Evolutionary conservation across 2,113 vertebrate genomes (phyloP), one percentile per base, ranked within the genome.

Genomic region (Hystrix brachyura): DNA sequence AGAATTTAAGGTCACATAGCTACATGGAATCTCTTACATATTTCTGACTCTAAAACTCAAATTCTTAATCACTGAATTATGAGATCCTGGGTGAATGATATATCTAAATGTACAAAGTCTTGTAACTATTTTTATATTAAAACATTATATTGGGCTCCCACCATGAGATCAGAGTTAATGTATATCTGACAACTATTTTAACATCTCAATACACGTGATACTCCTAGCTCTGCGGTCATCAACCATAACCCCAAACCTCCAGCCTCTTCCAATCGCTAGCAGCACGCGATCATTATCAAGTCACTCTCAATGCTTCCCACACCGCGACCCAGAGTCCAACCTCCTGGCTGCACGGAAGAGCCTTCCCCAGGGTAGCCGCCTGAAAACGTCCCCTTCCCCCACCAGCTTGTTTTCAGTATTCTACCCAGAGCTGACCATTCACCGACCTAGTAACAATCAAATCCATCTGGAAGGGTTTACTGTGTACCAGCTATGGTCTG

Each of bases 1-100:
- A 89, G 60, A 92, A 90, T 13, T 96, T 55, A 87, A 60, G 43
- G 62, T 83, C 46, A 90, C 18, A 87, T 9, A 84, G 23, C 6
- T 78, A 82, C 60, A 15, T 48, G 64, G 60, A 90, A 13, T 81
- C 46, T 81, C 48, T 53, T 62, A 21, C 29, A 74, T 87, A 15
- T 82, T 90, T 83, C 51, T 59, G 59, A 86, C 32, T 51, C 72
- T 38, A 74, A 95, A 71, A 38, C 4, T 72, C 38, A 62, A 83
- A 46, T 25, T 80, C 91, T 87, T 78, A 43, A 69, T 29, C 43
- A 67, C 19, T 83, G 19, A 74, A 84, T 80, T 51, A 94, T 78
- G 72, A 65, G 55, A 72, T 78, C 65, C 2, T 53, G 29, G 27
- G 34, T 86, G 69, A 85, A 83, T 27, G n/a, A 2, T 72, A 29